Percentiles rank a stretch among this genome's conserved stretches.
Evolutionary conservation across 1,140 invertebrate genomes (phyloP).

Genomic region (Eurosta solidaginis): DNA sequence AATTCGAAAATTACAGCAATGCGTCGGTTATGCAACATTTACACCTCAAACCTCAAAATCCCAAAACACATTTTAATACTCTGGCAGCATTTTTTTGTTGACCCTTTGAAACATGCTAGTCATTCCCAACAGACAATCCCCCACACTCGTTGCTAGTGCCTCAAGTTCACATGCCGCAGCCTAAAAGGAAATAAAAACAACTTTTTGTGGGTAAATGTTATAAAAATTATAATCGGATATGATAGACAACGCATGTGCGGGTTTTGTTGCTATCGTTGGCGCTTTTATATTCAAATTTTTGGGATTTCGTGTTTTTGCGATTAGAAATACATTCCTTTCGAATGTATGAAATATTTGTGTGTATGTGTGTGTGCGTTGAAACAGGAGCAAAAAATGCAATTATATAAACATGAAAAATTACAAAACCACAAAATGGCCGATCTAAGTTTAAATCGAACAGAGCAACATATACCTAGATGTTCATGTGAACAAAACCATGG

Average conservation of each 20-base stretch:
- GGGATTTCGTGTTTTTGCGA: constrained; percentile 2
- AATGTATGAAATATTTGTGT: background rate
- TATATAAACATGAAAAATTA: background rate
- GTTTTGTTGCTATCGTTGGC: background rate
- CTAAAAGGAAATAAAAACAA: background rate
- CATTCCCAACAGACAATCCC: too few species aligned
- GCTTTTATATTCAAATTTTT: constrained; percentile 27
- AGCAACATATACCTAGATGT: too few species aligned
- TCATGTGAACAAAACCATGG: too few species aligned
- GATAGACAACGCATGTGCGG: constrained; percentile 19
- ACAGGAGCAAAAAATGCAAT: background rate
- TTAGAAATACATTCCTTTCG: background rate
- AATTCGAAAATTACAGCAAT: background rate
- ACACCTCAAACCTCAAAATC: background rate
- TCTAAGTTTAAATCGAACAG: too few species aligned
- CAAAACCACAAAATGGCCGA: background rate
- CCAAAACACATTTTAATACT: background rate
- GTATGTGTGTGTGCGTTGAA: too few species aligned
- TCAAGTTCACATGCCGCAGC: background rate
- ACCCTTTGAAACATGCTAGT: background rate
- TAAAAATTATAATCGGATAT: constrained; percentile 33
- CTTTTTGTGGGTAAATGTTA: constrained; percentile 25
- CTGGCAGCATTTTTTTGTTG: background rate
- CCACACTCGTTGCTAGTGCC: background rate
- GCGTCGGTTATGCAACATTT: background rate